A percentile compares a stretch with the other conserved stretches of the same genome.
Evolutionary conservation across 2,113 vertebrate genomes (phyloP).

Genomic region (Pachyramphus minor): DNA sequence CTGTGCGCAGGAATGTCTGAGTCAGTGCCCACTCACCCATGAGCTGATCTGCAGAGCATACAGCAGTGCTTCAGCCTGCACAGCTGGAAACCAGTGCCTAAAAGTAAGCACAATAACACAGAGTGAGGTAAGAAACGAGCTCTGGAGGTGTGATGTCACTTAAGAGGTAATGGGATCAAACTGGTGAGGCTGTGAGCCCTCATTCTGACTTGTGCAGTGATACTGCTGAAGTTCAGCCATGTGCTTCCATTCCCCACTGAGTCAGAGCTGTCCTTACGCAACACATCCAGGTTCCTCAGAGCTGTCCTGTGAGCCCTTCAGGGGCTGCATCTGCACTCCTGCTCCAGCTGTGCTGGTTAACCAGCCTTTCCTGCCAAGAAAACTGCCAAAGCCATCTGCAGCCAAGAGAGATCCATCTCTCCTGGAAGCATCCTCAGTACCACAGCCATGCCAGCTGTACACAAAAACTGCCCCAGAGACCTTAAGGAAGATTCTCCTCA

Average conservation of each 20-base stretch:
- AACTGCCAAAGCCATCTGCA: neutral
- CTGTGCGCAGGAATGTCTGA: neutral
- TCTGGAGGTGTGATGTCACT: neutral
- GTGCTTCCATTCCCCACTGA: neutral
- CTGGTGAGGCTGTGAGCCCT: neutral
- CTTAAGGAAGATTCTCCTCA: neutral
- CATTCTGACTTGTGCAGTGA: neutral
- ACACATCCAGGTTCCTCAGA: neutral
- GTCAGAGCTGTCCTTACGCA: neutral
- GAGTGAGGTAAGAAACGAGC: neutral
- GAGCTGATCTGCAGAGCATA: neutral
- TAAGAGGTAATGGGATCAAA: neutral
- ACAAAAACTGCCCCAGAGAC: neutral
- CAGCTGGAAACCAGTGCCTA: neutral
- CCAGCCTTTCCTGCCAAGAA: neutral
- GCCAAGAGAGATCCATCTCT: neutral
- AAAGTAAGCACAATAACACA: fast-evolving
- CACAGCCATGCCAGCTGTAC: neutral
- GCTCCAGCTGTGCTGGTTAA: neutral
- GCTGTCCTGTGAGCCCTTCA: neutral
- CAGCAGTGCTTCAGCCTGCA: neutral
- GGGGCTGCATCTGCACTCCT: neutral
- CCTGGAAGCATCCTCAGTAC: neutral
- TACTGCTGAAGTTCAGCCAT: neutral
- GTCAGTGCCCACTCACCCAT: neutral